Conservation (phyloP, 2,888 invertebrate genomes). For the Acrobasis repandana region DNA sequence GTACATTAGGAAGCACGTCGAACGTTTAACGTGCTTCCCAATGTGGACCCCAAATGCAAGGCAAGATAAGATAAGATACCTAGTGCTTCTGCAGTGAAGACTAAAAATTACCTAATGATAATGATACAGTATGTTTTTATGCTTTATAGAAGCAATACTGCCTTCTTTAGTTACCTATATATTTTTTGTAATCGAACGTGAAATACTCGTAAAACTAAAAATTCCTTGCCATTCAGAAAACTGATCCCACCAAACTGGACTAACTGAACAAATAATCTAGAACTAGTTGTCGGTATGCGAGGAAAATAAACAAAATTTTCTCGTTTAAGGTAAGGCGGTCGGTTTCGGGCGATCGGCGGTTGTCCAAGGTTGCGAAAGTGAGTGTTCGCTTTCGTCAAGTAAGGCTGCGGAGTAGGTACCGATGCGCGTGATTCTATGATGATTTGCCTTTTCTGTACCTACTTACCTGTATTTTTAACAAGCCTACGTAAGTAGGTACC, state of each 20-base stretch:
- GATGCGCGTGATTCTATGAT: slow-evolving; percentile 11
- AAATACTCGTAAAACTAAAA: background rate
- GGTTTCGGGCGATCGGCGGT: slow-evolving; percentile 48
- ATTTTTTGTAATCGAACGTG: no score
- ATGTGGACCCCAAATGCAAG: no score
- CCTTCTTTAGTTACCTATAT: no score
- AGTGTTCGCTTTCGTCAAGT: slow-evolving; percentile 32
- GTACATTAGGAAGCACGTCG: no score
- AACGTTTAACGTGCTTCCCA: no score
- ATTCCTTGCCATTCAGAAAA: slow-evolving; percentile 1
- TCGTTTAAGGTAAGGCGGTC: slow-evolving; percentile 33
- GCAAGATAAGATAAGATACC: no score
- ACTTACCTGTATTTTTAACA: no score
- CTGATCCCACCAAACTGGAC: slow-evolving; percentile 13
- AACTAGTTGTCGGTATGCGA: slow-evolving; percentile 15
- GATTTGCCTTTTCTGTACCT: background rate
- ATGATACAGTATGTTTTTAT: no score
- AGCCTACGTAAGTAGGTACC: no score
- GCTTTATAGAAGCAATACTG: no score
- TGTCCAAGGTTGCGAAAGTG: slow-evolving; percentile 33
- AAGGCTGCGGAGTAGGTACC: slow-evolving; percentile 26
- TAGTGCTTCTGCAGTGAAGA: no score
- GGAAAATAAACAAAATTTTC: slow-evolving; percentile 19
- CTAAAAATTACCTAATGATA: no score
- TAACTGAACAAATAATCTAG: slow-evolving; percentile 15